Conservation (phyloP, 1,140 invertebrate species). For the Brachystomella parvula region DNA sequence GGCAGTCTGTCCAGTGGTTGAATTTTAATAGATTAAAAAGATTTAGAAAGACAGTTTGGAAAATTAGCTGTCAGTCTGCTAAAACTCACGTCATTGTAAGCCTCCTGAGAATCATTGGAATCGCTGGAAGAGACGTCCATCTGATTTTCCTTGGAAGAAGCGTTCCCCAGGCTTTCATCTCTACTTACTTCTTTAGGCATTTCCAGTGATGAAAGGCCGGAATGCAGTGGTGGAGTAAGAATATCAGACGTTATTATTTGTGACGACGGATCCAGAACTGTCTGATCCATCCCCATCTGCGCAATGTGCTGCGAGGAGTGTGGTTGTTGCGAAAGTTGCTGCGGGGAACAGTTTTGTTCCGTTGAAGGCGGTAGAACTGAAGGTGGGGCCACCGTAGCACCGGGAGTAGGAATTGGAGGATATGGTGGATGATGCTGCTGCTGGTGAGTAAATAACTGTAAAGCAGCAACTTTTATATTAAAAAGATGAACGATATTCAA, state of each 20-base stretch:
- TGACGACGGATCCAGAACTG: not conserved
- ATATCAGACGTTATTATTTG: not conserved
- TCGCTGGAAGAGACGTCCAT: slow-evolving; percentile 31
- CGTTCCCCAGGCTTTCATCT: not conserved
- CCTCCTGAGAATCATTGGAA: slow-evolving; percentile 35
- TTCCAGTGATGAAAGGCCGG: no score
- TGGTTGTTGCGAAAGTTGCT: no score
- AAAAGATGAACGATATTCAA: slow-evolving; percentile 19
- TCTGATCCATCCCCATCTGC: not conserved
- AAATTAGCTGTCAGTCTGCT: not conserved
- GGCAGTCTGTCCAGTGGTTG: not conserved
- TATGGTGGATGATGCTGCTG: no score
- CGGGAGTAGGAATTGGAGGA: no score
- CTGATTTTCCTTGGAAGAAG: slow-evolving; percentile 14
- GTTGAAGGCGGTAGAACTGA: no score
- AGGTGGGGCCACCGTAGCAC: no score
- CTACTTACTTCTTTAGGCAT: slow-evolving; percentile 1
- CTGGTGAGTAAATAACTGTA: slow-evolving; percentile 12
- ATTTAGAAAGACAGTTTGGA: not conserved
- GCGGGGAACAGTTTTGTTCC: no score
- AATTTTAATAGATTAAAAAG: not conserved
- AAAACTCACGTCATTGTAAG: slow-evolving; percentile 24
- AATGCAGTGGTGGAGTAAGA: not conserved
- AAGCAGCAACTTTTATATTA: not conserved
- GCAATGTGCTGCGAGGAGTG: no score